phyloP scores from a whole-genome alignment of 1,140 invertebrate genomes.

The Harpegnathos saltator region DNA sequence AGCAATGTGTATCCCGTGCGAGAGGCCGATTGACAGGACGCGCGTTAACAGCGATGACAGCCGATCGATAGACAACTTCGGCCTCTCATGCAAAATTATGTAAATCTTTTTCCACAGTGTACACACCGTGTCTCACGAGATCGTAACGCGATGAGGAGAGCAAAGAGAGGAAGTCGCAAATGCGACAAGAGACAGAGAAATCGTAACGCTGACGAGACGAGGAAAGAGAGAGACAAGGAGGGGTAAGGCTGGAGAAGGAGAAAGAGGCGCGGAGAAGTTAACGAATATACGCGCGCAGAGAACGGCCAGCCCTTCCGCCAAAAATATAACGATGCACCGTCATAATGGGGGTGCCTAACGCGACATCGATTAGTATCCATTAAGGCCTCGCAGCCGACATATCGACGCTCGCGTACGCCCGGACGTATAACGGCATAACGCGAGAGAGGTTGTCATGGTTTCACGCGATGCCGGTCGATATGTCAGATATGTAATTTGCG shows the following conservation, averaged over 20 bases:
- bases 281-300: too few species aligned
- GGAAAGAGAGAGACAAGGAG: too few species aligned
- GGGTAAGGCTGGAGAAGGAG: too few species aligned
- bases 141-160: neutral
- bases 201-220: conserved; percentile 26
- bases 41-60: conserved; percentile 42
- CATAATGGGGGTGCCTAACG: conserved; percentile 50
- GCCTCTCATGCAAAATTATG: conserved; percentile 52
- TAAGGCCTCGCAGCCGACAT: conserved; percentile 47
- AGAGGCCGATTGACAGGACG: conserved; percentile 25
- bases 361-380: conserved; percentile 62
- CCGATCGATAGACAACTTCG: conserved; percentile 49
- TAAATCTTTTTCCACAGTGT: conserved; percentile 30
- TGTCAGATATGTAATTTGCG: conserved; percentile 36
- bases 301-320: neutral
- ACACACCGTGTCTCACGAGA: neutral
- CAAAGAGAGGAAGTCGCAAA: too few species aligned
- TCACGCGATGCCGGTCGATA: conserved; percentile 42
- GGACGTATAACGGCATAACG: neutral
- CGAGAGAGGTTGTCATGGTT: conserved; percentile 59
- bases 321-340: conserved; percentile 50
- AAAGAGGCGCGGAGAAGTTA: too few species aligned
- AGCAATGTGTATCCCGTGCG: conserved; percentile 14
- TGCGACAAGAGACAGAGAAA: too few species aligned
- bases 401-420: conserved; percentile 31